Conservation (phyloP, 1,140 invertebrate species). For the Homarus americanus region DNA sequence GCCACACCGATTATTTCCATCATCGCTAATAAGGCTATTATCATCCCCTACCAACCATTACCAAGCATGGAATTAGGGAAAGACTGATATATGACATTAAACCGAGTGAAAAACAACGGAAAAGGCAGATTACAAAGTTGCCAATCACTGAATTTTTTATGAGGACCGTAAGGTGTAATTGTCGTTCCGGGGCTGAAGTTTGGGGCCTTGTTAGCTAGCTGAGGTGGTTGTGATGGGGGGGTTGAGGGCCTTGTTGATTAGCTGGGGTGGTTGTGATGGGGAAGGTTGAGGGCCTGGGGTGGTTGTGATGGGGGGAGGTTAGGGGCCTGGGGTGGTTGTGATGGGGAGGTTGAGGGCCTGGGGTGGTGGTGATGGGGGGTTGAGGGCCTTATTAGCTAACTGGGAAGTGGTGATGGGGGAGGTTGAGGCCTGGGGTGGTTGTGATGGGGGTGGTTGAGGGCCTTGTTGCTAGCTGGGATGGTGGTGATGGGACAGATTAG, state of each 20-base stretch:
- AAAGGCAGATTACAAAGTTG: constrained; percentile 39
- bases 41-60: neutral
- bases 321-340: neutral
- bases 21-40: constrained; percentile 5
- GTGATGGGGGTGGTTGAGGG: neutral
- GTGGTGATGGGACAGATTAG: neutral
- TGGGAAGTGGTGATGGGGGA: neutral
- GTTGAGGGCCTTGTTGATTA: no score
- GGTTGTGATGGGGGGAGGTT: no score
- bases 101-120: constrained; percentile 34
- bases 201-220: neutral
- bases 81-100: constrained; percentile 21
- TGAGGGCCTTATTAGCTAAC: neutral
- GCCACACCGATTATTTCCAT: no score
- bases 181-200: neutral
- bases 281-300: neutral
- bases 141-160: constrained; percentile 44
- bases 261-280: neutral
- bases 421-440: neutral
- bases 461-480: no score
- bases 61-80: constrained; percentile 8
- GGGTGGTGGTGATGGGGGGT: neutral
- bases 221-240: neutral
- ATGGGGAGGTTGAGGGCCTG: no score
- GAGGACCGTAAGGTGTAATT: constrained; percentile 23